Base-by-base conservation (phyloP, 2,113 vertebrate genomes). In the Eudyptes chrysolophus region DNA sequence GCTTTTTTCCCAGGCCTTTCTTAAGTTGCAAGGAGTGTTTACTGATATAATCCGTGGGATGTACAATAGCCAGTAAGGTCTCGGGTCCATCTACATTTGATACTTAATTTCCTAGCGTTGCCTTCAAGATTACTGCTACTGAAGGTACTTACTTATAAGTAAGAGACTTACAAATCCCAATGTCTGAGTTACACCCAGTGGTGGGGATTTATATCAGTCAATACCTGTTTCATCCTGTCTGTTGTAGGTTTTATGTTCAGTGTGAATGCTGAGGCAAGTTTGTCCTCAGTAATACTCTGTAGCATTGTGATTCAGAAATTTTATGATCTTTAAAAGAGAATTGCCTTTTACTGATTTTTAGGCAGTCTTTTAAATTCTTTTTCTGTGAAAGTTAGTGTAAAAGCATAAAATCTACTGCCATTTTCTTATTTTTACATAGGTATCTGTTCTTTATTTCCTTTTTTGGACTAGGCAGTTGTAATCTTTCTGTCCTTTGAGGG, bases 351-450 rank as follows among this genome's bases (percentile, higher is more conserved):
- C 52, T 82, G 72, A 57, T 87, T 64, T 68, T 87, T n/a, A 60
- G 38, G 29, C 40, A n/a, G 16, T 51, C 27, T 87, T 61, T 40
- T 36, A 75, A 84, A 34, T 82, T 70, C 10, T 26, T 70, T 48
- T 74, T 44, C 32, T 55, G 0, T 46, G 69, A 51, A 66, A 55
- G 15, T 3, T 1, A 4, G 3, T 1, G 0, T 55, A 11, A 71
- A 75, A 84, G 21, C 44, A 30, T 64, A 21, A 79, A 68, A 26
- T 40, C 30, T 81, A 6, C 16, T 51, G 15, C 20, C 5, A 7
- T 57, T 93, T 60, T 58, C 21, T 20, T 69, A 7, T 46, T 87
- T 94, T 79, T 19, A 69, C 18, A 5, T 24, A 48, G 49, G 6
- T 72, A 34, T 44, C 7, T 42, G 19, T 14, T 72, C 52, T 27